Evolutionary conservation across 2,888 invertebrate species (phyloP).

Genomic region (Epirrhoe tristata): DNA sequence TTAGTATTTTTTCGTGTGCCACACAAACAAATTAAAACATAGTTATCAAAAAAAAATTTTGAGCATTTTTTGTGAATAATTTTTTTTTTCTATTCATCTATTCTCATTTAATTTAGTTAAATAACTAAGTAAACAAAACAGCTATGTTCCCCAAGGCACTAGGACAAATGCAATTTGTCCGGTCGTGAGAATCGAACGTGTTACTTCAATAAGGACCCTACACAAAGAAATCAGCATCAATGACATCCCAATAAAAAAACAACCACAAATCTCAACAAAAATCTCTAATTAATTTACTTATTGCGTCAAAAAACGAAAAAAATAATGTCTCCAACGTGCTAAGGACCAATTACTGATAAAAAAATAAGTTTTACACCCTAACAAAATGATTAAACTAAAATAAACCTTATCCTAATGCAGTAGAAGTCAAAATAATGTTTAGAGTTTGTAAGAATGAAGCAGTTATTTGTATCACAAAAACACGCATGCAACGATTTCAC

Average conservation of each 20-base stretch:
- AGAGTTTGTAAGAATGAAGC: neutral
- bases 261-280: constrained; percentile 36
- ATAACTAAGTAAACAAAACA: too few relatives aligned
- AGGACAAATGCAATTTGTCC: neutral
- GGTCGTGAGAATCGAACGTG: neutral
- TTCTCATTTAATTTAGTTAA: too few relatives aligned
- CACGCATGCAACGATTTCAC: constrained; percentile 77
- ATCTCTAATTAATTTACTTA: constrained; percentile 41
- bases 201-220: constrained; percentile 3
- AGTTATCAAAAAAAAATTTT: too few relatives aligned
- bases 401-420: constrained; percentile 16
- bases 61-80: too few relatives aligned
- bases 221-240: constrained; percentile 5
- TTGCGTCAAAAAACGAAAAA: constrained; percentile 36
- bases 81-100: too few relatives aligned
- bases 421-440: constrained; percentile 15
- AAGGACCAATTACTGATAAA: constrained; percentile 52
- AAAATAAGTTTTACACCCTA: constrained; percentile 30
- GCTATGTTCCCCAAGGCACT: too few relatives aligned
- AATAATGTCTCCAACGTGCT: constrained; percentile 46
- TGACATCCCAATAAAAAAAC: constrained; percentile 21
- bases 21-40: too few relatives aligned
- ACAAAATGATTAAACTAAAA: neutral
- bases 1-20: too few relatives aligned
- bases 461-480: constrained; percentile 55